Conservation (phyloP, 2,888 invertebrate genomes). For the Scaeva pyrastri region DNA sequence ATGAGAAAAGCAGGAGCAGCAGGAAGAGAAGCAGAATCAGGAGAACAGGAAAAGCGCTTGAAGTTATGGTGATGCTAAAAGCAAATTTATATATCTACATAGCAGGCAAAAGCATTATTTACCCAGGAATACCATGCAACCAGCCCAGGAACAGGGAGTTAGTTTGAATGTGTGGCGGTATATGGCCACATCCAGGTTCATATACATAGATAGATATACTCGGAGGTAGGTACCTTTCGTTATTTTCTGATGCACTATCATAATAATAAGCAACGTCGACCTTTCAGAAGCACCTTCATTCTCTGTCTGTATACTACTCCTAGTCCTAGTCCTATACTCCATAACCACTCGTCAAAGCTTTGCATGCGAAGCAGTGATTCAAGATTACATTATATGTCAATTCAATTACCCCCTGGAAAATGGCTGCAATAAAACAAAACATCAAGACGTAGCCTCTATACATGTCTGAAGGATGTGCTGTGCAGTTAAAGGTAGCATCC, state of each 20-base stretch:
- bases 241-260: conserved; percentile 51
- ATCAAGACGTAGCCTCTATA: conserved; percentile 59
- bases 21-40: neutral
- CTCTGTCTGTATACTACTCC: neutral
- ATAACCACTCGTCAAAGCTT: conserved; percentile 58
- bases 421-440: conserved; percentile 75
- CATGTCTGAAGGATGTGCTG: conserved; percentile 70
- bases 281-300: conserved; percentile 41
- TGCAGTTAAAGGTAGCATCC: conserved; percentile 69
- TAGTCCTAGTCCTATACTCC: too few relatives aligned
- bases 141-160: conserved; percentile 27
- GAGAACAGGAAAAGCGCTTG: conserved; percentile 24
- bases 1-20: conserved; percentile 9
- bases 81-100: conserved; percentile 57
- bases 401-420: conserved; percentile 75
- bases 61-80: conserved; percentile 39
- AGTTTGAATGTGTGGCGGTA: neutral
- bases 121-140: conserved; percentile 51
- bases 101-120: conserved; percentile 56
- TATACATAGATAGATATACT: too few relatives aligned
- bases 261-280: conserved; percentile 53
- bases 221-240: conserved; percentile 15
- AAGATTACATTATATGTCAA: conserved; percentile 75
- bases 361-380: conserved; percentile 74
- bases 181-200: neutral